Evolutionary conservation across 2,797 vertebrate species (phyloP).

Genomic region (Anguilla pacifica): DNA sequence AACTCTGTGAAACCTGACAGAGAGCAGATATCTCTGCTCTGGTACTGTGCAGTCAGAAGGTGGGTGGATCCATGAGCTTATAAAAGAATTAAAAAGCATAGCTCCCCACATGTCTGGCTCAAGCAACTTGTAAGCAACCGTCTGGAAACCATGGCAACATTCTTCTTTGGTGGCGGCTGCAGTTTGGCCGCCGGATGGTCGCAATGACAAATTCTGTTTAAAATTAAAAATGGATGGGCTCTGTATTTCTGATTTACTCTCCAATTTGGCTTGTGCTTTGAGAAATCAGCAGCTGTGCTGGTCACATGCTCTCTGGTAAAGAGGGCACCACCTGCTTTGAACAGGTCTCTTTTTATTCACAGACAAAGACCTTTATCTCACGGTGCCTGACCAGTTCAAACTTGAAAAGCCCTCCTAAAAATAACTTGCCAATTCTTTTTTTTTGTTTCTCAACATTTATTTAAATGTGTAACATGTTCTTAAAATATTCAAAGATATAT

Average conservation of each 20-base stretch:
- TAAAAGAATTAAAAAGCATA: not conserved
- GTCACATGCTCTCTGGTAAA: conserved; percentile 54
- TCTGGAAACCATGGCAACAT: conserved; percentile 30
- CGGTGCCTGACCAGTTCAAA: not conserved
- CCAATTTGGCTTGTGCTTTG: not conserved
- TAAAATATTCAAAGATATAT: not conserved
- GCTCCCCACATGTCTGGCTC: conserved; percentile 19
- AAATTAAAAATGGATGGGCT: not conserved
- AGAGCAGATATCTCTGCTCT: not conserved
- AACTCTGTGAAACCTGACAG: not conserved
- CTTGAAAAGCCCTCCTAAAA: not conserved
- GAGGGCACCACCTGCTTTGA: conserved; percentile 32
- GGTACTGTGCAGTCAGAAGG: not conserved
- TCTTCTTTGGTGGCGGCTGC: conserved; percentile 24
- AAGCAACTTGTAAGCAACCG: conserved; percentile 30
- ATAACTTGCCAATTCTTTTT: not conserved
- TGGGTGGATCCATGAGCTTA: not conserved
- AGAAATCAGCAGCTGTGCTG: conserved; percentile 36
- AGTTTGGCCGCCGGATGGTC: conserved; percentile 43
- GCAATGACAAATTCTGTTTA: conserved; percentile 35
- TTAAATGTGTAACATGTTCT: not conserved
- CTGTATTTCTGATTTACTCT: not conserved
- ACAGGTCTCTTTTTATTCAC: not conserved
- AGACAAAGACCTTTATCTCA: not conserved
- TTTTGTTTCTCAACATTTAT: not conserved